phyloP scores from a whole-genome alignment of 2,797 vertebrate genomes.

The Melanogrammus aeglefinus region DNA sequence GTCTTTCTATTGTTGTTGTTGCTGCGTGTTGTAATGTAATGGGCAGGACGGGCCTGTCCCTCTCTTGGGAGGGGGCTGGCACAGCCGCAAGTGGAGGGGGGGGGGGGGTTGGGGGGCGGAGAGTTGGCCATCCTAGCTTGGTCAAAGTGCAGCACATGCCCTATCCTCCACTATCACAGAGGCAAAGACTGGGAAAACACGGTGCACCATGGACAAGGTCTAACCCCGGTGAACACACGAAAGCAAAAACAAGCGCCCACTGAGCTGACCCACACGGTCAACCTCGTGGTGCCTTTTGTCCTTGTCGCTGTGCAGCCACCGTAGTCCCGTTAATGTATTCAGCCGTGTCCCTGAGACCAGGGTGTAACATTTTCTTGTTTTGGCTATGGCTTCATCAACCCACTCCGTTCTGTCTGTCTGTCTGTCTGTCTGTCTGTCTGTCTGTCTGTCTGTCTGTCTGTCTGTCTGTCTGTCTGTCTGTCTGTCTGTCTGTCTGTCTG shows the following conservation, averaged over 20 bases:
- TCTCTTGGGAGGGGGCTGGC: slow-evolving; percentile 37
- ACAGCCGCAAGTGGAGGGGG: no score
- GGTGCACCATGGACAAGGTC: no score
- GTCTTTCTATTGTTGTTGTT: neutral
- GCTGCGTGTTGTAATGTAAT: slow-evolving; percentile 59
- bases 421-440: no score
- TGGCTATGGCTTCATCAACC: no score
- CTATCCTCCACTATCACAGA: slow-evolving; percentile 2
- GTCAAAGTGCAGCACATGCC: slow-evolving; percentile 21
- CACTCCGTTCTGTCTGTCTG: neutral
- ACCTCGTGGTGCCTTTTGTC: neutral
- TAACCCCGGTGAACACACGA: neutral
- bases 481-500: no score
- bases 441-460: no score
- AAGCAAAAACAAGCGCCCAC: neutral
- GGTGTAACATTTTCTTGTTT: no score
- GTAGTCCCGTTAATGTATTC: no score
- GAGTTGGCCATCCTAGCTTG: slow-evolving; percentile 27
- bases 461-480: no score
- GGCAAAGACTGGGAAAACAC: neutral
- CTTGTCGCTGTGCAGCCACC: neutral
- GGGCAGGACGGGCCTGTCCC: slow-evolving; percentile 43
- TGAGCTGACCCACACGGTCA: neutral
- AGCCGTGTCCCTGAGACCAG: no score
- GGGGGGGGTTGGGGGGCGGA: no score